phyloP scores from a whole-genome alignment of 2,888 invertebrate species.

The Ophion ventricosus region DNA sequence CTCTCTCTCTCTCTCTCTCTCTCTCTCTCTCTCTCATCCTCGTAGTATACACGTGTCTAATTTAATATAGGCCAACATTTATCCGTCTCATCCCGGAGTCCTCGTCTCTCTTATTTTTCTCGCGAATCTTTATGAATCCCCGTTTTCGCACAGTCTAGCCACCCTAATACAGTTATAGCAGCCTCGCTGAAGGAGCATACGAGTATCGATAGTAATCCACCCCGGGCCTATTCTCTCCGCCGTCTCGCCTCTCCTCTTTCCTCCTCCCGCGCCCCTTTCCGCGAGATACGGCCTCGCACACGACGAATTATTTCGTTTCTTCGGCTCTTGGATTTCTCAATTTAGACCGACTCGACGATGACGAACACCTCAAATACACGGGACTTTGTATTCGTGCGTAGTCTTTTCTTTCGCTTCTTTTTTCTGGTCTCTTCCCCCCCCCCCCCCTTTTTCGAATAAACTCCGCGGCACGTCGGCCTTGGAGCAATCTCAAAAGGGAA shows the following conservation, averaged over 20 bases:
- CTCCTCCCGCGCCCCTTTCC: too few species aligned
- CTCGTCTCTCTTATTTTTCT: conserved; percentile 10
- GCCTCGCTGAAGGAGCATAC: background rate
- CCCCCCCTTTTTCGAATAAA: background rate
- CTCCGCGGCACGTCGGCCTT: conserved; percentile 7
- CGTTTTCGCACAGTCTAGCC: conserved; percentile 40
- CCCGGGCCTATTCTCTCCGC: background rate
- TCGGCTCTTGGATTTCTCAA: conserved; percentile 53
- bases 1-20: background rate
- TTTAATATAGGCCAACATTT: conserved; percentile 46
- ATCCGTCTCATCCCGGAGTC: conserved; percentile 20
- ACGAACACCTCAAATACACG: background rate
- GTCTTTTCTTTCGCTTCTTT: background rate
- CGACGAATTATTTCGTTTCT: conserved; percentile 58
- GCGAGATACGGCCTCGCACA: conserved; percentile 55
- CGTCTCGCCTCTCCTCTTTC: background rate
- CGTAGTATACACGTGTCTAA: conserved; percentile 37
- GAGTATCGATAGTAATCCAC: conserved; percentile 63
- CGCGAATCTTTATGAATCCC: conserved; percentile 50
- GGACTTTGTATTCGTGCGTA: too few species aligned
- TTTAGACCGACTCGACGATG: conserved; percentile 53
- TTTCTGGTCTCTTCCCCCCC: background rate
- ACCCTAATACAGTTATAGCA: background rate
- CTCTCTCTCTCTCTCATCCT: conserved; percentile 11
- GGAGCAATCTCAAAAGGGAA: conserved; percentile 6